Evolutionary conservation across 1,140 invertebrate genomes (phyloP).

Genomic region (Ephestia elutella): DNA sequence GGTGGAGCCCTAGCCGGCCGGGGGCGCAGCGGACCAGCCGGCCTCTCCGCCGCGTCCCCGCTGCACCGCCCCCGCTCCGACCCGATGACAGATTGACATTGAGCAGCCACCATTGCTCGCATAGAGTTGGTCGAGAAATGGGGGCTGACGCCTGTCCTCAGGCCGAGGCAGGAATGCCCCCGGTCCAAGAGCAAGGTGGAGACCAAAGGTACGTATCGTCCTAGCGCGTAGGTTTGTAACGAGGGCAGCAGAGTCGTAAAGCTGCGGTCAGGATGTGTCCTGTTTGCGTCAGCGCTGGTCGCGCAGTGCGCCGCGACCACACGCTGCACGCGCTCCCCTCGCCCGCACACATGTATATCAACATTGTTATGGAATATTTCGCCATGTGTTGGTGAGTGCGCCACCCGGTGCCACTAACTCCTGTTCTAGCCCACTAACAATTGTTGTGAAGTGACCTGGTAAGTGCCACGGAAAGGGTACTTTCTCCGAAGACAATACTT

Average conservation of each 20-base stretch:
- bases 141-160: slow-evolving; percentile 95
- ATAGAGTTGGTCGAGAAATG: slow-evolving; percentile 96
- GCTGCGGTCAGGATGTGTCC: slow-evolving; percentile 42
- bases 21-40: slow-evolving; percentile 59
- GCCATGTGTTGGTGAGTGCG: slow-evolving; percentile 70
- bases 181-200: slow-evolving; percentile 80
- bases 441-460: slow-evolving; percentile 23
- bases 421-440: slow-evolving; percentile 25
- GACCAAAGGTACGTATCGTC: slow-evolving; percentile 77
- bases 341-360: slow-evolving; percentile 27
- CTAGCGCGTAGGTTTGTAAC: slow-evolving; percentile 6
- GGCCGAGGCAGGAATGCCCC: slow-evolving; percentile 93
- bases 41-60: slow-evolving; percentile 45
- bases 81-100: slow-evolving; percentile 64
- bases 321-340: slow-evolving; percentile 32
- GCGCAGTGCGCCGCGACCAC: slow-evolving; percentile 17
- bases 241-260: slow-evolving; percentile 28
- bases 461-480: slow-evolving; percentile 20
- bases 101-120: slow-evolving; percentile 91
- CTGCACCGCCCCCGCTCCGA: slow-evolving; percentile 47
- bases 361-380: slow-evolving; percentile 62
- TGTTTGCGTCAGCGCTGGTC: slow-evolving; percentile 45
- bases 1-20: slow-evolving; percentile 54
- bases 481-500: not conserved
- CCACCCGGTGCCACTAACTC: slow-evolving; percentile 43